Evolutionary conservation across 1,140 invertebrate species (phyloP), one percentile per base, ranked within the genome.

Genomic region (Dinothrombium tinctorium): DNA sequence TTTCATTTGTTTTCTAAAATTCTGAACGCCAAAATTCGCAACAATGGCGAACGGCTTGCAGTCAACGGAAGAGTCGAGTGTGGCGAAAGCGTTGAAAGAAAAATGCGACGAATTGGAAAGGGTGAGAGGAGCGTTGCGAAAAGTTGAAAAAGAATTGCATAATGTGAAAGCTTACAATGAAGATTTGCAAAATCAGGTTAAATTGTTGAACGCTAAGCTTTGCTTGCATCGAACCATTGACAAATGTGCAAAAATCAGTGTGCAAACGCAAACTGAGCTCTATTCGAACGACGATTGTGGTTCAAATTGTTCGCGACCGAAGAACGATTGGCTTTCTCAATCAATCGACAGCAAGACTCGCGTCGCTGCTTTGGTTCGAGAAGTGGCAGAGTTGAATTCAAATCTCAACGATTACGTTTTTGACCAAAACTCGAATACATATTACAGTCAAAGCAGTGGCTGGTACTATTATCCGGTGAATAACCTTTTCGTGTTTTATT

Each of bases 371-470:
- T 22, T 36, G 2, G 33, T 22, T 23, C 33, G 23, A 36, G 15
- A 36, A 36, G 33, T 36, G 15, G 38, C 33, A 2, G 21, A 20
- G 5, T 15, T n/a, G n/a, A n/a, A n/a, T n/a, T n/a, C n/a, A n/a
- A n/a, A n/a, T n/a, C n/a, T 15, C 24, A 41, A 44, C 42, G 49
- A 49, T 36, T 51, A 48, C 41, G 23, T 37, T n/a, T 47, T 44
- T 38, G 49, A 50, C 43, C 37, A 50, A 19, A 45, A 19, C 8
- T 41, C 33, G 17, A 23, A 46, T 12, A 50, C 48, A 24, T 51
- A 49, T 37, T 47, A 42, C 23, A 42, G 45, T 24, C 29, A 11
- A 32, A 44, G 29, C 4, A 50, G 41, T 31, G 43, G 49, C n/a
- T 45, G 48, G 43, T 47, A 47, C 36, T 50, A 49, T 41, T 48